A percentile compares a stretch with the other conserved stretches of the same genome.
These are phyloP conservation scores for Trachymyrmex cornetzi DNA, from an alignment of 1,140 invertebrate species.

Conservation along the genomic window DNA sequence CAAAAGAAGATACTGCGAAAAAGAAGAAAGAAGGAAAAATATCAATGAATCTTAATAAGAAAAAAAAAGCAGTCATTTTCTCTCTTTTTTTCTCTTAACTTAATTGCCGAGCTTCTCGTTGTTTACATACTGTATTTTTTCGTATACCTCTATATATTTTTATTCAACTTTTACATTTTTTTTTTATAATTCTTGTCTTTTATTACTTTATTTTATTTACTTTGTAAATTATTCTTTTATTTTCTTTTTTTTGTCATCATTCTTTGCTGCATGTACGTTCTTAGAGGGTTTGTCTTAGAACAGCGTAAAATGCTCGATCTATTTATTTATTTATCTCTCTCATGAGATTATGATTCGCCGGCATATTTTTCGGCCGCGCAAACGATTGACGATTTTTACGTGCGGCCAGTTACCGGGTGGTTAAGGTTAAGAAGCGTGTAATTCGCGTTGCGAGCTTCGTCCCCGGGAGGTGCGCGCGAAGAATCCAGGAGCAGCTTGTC, in stretches of 20 bases:
- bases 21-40: not conserved
- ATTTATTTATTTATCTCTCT: not conserved
- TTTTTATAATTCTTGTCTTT: too few relatives aligned
- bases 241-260: too few relatives aligned
- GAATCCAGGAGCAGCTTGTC: constrained; percentile 62
- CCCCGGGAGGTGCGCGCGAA: constrained; percentile 48
- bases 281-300: too few relatives aligned
- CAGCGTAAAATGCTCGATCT: too few relatives aligned
- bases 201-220: too few relatives aligned
- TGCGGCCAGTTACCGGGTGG: constrained; percentile 37
- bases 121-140: too few relatives aligned
- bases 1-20: not conserved
- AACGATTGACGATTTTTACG: constrained; percentile 44
- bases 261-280: too few relatives aligned
- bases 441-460: constrained; percentile 56
- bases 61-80: not conserved
- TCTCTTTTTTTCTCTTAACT: not conserved
- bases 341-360: constrained; percentile 10
- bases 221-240: too few relatives aligned
- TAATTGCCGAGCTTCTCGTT: too few relatives aligned
- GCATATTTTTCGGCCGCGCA: constrained; percentile 23
- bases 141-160: too few relatives aligned
- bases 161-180: too few relatives aligned
- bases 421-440: constrained; percentile 62
- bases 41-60: not conserved